These are phyloP conservation scores for Leptopilina boulardi DNA, from an alignment of 1,140 invertebrate genomes.

Conservation along the genomic window DNA sequence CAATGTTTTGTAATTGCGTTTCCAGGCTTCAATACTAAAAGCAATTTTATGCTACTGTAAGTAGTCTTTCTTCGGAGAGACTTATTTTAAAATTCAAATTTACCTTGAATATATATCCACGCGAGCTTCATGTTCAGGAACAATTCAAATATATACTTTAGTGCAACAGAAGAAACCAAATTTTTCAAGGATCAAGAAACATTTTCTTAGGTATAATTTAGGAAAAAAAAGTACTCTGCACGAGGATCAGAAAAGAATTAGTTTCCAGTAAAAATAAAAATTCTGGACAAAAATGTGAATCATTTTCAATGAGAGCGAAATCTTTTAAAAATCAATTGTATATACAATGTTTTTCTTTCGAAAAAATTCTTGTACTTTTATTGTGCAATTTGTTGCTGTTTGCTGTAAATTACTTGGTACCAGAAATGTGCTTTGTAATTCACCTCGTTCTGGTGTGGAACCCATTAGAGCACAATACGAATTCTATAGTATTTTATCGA, in stretches of 20 bases:
- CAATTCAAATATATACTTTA: background rate
- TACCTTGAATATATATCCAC: background rate
- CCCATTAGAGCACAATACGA: constrained; percentile 8
- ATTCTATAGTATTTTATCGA: constrained; percentile 25
- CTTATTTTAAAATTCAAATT: constrained; percentile 26
- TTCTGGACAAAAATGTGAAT: too few species aligned
- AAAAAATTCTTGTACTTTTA: constrained; percentile 16
- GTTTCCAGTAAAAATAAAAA: too few species aligned
- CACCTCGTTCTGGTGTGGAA: constrained; percentile 12
- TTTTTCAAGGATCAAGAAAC: background rate
- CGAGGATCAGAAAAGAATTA: too few species aligned
- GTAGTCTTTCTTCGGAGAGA: background rate
- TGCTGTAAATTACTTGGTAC: constrained; percentile 17
- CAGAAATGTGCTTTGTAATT: constrained; percentile 13
- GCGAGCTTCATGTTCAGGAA: background rate
- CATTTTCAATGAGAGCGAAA: too few species aligned
- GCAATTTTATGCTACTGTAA: constrained; percentile 8
- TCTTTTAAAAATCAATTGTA: background rate
- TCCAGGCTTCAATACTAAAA: background rate
- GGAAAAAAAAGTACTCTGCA: too few species aligned
- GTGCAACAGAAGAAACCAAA: background rate
- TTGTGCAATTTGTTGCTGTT: constrained; percentile 2
- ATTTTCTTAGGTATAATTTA: too few species aligned
- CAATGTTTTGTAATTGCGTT: constrained; percentile 26
- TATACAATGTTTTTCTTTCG: background rate